Evolutionary conservation across 1,140 invertebrate genomes (phyloP).

Genomic region (Zaprionus kolodkinae): DNA sequence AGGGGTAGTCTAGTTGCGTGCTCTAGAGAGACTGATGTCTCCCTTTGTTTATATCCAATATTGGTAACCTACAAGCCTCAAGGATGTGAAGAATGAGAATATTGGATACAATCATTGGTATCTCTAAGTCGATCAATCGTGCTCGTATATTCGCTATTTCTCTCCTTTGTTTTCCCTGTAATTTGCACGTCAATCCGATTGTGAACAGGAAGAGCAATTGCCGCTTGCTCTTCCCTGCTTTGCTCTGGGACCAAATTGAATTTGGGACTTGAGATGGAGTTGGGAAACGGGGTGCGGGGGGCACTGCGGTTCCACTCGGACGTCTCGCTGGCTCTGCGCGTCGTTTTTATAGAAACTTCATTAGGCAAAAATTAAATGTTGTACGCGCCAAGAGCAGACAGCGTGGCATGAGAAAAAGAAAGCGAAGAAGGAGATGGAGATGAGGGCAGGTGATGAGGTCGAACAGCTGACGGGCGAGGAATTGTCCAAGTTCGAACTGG

Average conservation of each 20-base stretch:
- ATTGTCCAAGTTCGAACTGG: not conserved
- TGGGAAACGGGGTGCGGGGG: not conserved
- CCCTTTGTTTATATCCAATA: too few relatives aligned
- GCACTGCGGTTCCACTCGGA: conserved; percentile 14
- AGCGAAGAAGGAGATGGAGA: not conserved
- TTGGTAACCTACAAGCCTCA: too few relatives aligned
- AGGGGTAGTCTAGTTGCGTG: too few relatives aligned
- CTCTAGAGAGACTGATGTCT: too few relatives aligned
- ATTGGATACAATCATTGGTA: not conserved
- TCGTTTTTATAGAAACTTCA: conserved; percentile 75
- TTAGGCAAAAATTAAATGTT: conserved; percentile 78
- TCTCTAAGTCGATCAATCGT: not conserved
- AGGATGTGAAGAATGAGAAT: too few relatives aligned
- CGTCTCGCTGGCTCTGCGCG: conserved; percentile 16
- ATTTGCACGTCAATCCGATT: conserved; percentile 75
- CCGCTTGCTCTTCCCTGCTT: conserved; percentile 29
- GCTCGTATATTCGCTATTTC: not conserved
- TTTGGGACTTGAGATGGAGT: conserved; percentile 25
- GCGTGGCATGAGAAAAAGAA: conserved; percentile 52
- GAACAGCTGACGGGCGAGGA: not conserved
- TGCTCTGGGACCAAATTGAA: conserved; percentile 48
- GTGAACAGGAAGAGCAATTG: conserved; percentile 66
- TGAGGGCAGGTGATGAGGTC: not conserved
- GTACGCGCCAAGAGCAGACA: conserved; percentile 68
- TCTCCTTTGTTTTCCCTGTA: conserved; percentile 53